Evolutionary conservation across 2,888 invertebrate species (phyloP), one percentile per base, ranked within the genome.

Genomic region (Drosophila multiciliata): DNA sequence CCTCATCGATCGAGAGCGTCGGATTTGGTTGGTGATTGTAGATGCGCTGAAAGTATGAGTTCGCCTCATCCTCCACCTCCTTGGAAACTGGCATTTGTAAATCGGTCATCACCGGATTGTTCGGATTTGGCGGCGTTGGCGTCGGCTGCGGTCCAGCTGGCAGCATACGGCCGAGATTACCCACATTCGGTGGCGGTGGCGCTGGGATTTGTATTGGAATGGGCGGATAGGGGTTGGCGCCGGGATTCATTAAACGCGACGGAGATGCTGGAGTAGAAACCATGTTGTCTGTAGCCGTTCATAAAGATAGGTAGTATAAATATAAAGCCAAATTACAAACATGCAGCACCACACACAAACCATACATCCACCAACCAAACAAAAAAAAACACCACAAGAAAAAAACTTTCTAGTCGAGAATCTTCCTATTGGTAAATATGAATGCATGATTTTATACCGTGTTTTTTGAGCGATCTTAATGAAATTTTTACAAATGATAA

Each of bases 11-110:
- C 0, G 98, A 97, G 66, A 98, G 94, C 3, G 98, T 98, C 0
- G 97, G 97, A 94, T 97, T 97, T 12, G 98, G 97, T n/a, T 98
- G 98, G 93, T 99, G 98, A 93, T 99, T 99, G 94, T 99, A 99
- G 89, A 99, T 99, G 79, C 98, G 95, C 93, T 99, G 99, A 93
- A 99, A 99, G 92, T 99, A 99, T 61, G 98, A 96, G 92, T 99
- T 99, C 0, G 99, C 99, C 94, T 99, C 99, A 91, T 99, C 99
- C 93, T 99, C 99, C 49, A 99, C 97, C 91, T 99, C 99, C 93
- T 98, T 98, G 0, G 98, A 96, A 9, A 98, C 97, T 66, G 95
- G 96, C 73, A 95, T 96, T 77, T 96, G 95, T 90, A 97, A 95
- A 84, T 98, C 98, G 0, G 96, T 96, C 90, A 97, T 97, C 53